Conservation (phyloP, 2,888 invertebrate genomes). For the Eristalis pertinax region DNA sequence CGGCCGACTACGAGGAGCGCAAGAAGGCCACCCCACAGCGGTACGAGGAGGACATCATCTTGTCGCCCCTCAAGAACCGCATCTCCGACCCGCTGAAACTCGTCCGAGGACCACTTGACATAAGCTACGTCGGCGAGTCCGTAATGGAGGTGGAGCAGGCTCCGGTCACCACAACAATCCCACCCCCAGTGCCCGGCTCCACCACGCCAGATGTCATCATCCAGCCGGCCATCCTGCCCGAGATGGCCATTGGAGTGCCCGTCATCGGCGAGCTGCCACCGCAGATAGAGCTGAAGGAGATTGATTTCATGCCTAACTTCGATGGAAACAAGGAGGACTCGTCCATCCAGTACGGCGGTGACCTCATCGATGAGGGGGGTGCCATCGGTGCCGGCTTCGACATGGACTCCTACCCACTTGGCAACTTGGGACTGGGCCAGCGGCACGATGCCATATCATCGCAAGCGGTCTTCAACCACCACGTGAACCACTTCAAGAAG, state of each 20-base stretch:
- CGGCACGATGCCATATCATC: conserved; percentile 74
- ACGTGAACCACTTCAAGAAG: conserved; percentile 78
- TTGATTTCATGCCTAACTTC: conserved; percentile 79
- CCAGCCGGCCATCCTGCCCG: conserved; percentile 80
- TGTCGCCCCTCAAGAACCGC: conserved; percentile 77
- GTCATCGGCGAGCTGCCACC: conserved; percentile 81
- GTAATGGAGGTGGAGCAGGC: conserved; percentile 81
- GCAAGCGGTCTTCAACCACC: conserved; percentile 75
- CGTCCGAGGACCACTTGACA: conserved; percentile 78
- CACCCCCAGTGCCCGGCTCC: conserved; percentile 45
- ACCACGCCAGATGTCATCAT: conserved; percentile 78
- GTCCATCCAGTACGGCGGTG: conserved; percentile 80
- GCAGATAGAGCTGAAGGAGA: conserved; percentile 81
- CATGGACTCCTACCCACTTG: conserved; percentile 80
- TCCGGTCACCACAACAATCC: conserved; percentile 69
- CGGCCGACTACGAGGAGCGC: conserved; percentile 78
- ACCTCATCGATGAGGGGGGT: conserved; percentile 79
- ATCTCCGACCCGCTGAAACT: conserved; percentile 79
- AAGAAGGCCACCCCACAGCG: conserved; percentile 74
- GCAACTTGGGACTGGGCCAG: conserved; percentile 75
- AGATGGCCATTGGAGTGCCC: conserved; percentile 80
- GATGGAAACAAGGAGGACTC: conserved; percentile 77
- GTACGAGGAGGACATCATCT: conserved; percentile 80
- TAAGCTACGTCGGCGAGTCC: conserved; percentile 81
- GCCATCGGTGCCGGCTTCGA: conserved; percentile 78